Conservation (phyloP, 1,140 invertebrate species). For the Drosophila burlai region DNA sequence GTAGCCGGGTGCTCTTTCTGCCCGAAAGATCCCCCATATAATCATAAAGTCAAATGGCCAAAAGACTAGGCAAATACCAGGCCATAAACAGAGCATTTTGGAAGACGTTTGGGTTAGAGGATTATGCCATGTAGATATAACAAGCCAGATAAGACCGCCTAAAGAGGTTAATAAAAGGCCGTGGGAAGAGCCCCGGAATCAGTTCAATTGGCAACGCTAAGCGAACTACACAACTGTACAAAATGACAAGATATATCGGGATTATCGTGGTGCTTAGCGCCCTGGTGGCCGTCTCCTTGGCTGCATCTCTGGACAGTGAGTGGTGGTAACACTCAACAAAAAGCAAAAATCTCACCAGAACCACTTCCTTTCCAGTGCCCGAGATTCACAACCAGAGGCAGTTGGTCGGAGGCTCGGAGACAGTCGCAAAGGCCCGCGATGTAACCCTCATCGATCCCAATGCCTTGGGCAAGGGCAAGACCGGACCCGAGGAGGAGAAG, state of each 20-base stretch:
- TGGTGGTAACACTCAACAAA: neutral
- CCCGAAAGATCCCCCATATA: constrained; percentile 14
- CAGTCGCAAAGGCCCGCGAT: neutral
- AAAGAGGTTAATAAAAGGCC: constrained; percentile 24
- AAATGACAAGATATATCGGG: constrained; percentile 13
- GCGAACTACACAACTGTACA: neutral
- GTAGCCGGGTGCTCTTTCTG: constrained; percentile 6
- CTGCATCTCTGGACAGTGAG: constrained; percentile 42
- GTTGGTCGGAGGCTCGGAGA: constrained; percentile 9
- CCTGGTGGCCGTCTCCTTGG: constrained; percentile 19
- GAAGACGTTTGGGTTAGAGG: neutral
- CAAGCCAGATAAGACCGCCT: constrained; percentile 13
- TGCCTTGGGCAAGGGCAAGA: constrained; percentile 28
- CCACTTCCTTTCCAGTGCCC: constrained; percentile 14
- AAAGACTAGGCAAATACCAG: constrained; percentile 13
- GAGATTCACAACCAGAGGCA: constrained; percentile 42
- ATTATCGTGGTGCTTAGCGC: constrained; percentile 18
- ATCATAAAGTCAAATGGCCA: constrained; percentile 22
- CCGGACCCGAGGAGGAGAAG: constrained; percentile 56
- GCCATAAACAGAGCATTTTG: constrained; percentile 16
- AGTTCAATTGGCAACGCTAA: constrained; percentile 9
- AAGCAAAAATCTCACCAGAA: too few relatives aligned
- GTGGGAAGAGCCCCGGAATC: neutral
- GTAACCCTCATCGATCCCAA: constrained; percentile 30
- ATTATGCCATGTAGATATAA: constrained; percentile 42